Evolutionary conservation across 2,888 invertebrate species (phyloP), one percentile per base, ranked within the genome.

Genomic region (Melitaea athalia): DNA sequence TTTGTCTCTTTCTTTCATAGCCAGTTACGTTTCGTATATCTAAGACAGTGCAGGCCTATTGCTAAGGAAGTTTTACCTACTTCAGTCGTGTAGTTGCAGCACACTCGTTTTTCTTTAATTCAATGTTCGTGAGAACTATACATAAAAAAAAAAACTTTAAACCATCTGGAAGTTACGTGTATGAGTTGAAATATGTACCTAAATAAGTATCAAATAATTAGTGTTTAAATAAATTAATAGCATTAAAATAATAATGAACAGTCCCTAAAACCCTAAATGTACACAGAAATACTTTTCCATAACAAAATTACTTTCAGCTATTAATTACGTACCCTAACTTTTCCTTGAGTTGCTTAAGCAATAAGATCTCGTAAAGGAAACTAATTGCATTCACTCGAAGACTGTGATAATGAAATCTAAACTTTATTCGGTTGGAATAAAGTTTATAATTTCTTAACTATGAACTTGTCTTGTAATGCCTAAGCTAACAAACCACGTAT

Each of bases 321-420:
- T 64, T 59, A 64, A 64, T 64, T 64, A 64, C 49, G 42, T 64
- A 38, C 50, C 42, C 64, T 50, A 64, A 64, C 64, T 64, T 64
- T 64, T 59, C 59, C 64, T 59, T 59, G 64, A 64, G 64, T 64
- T 64, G 59, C 64, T 64, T 64, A 64, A 64, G 64, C 59, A 59
- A 64, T 59, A 59, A 59, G 59, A 49, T 45, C 64, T 59, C 59
- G 64, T 64, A 43, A 59, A 50, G 50, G 64, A 64, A 50, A 64
- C 59, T 64, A 64, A 64, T 59, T 64, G 59, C 50, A 50, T 64
- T 64, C 42, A 59, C 64, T 59, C 50, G 42, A 17, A 50, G 24
- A 50, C 42, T 12, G 14, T 64, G 49, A 11, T 64, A n/a, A 43
- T 11, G 59, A 12, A 64, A 50, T 50, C 42, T 38, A 24, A 59